Conservation (phyloP, 2,797 vertebrate species). For the Eupleurogrammus muticus region DNA sequence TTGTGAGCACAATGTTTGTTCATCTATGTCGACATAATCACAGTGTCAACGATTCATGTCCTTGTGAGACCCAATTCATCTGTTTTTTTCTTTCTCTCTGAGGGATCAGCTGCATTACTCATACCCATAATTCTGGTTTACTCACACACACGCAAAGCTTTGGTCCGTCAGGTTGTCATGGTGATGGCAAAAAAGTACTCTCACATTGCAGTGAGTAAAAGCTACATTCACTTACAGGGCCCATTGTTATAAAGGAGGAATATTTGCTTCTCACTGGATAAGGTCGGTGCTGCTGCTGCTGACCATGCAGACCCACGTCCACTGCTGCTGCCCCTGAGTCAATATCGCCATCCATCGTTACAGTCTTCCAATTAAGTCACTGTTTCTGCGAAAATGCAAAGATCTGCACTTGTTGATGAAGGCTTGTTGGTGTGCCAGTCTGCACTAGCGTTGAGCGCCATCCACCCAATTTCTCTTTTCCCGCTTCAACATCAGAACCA, state of each 20-base stretch:
- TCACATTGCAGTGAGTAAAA: conserved; percentile 27
- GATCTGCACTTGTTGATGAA: conserved; percentile 27
- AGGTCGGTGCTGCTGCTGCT: conserved; percentile 20
- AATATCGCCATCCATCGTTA: conserved; percentile 15
- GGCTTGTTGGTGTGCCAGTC: conserved; percentile 44
- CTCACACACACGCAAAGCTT: conserved; percentile 15
- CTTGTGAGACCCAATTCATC: conserved; percentile 23
- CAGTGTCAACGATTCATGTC: not conserved
- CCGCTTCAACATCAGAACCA: conserved; percentile 38
- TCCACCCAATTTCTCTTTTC: conserved; percentile 62
- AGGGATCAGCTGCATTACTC: conserved; percentile 41
- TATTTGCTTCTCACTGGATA: conserved; percentile 27
- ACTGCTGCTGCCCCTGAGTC: conserved; percentile 14
- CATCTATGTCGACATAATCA: not conserved
- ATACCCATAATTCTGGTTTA: conserved; percentile 47
- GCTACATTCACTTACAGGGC: conserved; percentile 10
- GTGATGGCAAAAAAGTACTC: conserved; percentile 66
- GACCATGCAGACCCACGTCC: conserved; percentile 37
- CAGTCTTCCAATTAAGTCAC: conserved; percentile 28
- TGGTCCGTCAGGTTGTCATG: conserved; percentile 63
- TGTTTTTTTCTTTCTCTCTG: conserved; percentile 23
- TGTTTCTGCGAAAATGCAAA: conserved; percentile 37
- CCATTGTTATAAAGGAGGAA: conserved; percentile 25
- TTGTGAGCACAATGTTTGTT: not conserved
- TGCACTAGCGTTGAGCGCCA: conserved; percentile 38